phyloP scores from a whole-genome alignment of 2,888 invertebrate genomes.

The Frankliniella fusca region DNA sequence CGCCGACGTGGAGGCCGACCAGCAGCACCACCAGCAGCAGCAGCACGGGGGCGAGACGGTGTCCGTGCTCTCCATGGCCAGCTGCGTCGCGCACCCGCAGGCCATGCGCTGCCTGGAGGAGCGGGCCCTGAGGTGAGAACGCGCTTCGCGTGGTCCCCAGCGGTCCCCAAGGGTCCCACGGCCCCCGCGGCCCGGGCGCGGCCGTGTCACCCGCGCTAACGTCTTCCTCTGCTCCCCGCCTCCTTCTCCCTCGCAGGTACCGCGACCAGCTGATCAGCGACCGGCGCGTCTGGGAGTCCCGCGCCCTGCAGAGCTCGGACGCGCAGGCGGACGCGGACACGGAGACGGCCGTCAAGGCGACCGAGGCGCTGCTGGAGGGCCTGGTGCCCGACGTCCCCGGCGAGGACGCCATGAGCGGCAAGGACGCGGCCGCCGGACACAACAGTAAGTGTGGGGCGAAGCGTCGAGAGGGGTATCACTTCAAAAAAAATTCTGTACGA shows the following conservation, averaged over 20 bases:
- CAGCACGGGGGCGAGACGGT: too few species aligned
- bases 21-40: too few species aligned
- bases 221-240: not conserved
- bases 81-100: not conserved
- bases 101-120: not conserved
- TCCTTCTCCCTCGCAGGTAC: not conserved
- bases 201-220: not conserved
- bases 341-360: not conserved
- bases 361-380: not conserved
- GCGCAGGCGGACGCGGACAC: not conserved
- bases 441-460: not conserved
- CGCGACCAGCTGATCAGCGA: not conserved
- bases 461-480: too few species aligned
- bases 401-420: not conserved
- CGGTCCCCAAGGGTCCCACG: not conserved
- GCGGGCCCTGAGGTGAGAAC: not conserved
- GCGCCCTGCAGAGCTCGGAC: not conserved
- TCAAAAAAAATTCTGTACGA: too few species aligned
- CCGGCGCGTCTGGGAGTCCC: not conserved
- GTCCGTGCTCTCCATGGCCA: not conserved
- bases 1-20: not conserved
- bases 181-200: not conserved
- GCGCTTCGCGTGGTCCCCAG: not conserved
- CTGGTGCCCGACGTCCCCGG: not conserved
- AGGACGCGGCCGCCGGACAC: not conserved